A percentile compares a stretch with the other conserved stretches of the same genome.
Conservation (phyloP, 2,797 vertebrate genomes). For the Distichodus sexfasciatus region DNA sequence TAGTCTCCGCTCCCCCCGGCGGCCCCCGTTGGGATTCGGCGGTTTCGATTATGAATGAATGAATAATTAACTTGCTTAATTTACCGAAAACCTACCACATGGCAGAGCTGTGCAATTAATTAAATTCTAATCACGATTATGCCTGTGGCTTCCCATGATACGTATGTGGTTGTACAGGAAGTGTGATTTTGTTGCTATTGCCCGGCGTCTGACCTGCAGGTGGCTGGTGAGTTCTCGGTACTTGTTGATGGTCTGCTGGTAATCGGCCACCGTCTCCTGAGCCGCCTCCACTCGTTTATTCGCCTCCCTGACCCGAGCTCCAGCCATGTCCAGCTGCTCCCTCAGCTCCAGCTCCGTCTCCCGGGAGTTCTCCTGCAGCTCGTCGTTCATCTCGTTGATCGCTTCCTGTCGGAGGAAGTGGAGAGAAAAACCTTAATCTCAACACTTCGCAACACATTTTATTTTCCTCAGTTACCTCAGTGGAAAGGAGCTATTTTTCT, state of each 20-base stretch:
- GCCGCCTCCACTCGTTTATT: slow-evolving; percentile 91
- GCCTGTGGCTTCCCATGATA: too few species aligned
- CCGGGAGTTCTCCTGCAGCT: slow-evolving; percentile 93
- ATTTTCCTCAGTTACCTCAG: too few species aligned
- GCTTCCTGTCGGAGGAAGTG: slow-evolving; percentile 76
- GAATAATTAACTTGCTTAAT: too few species aligned
- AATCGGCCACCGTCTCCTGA: slow-evolving; percentile 93
- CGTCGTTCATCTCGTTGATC: slow-evolving; percentile 98
- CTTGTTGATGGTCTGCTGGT: slow-evolving; percentile 94
- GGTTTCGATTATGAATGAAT: too few species aligned
- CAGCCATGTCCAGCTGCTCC: slow-evolving; percentile 90
- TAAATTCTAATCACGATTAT: too few species aligned
- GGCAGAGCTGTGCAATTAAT: too few species aligned
- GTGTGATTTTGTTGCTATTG: not conserved
- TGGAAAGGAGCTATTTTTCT: too few species aligned
- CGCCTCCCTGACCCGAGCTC: slow-evolving; percentile 77
- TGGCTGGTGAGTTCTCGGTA: slow-evolving; percentile 89
- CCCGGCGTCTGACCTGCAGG: slow-evolving; percentile 78
- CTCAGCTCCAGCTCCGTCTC: slow-evolving; percentile 95
- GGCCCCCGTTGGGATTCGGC: too few species aligned
- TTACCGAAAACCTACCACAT: too few species aligned
- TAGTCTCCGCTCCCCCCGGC: too few species aligned
- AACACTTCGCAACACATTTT: slow-evolving; percentile 75
- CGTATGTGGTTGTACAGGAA: not conserved
- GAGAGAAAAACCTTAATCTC: slow-evolving; percentile 45